These are phyloP conservation scores for Stercorarius parasiticus DNA, from an alignment of 2,113 vertebrate genomes.

Conservation along the genomic window DNA sequence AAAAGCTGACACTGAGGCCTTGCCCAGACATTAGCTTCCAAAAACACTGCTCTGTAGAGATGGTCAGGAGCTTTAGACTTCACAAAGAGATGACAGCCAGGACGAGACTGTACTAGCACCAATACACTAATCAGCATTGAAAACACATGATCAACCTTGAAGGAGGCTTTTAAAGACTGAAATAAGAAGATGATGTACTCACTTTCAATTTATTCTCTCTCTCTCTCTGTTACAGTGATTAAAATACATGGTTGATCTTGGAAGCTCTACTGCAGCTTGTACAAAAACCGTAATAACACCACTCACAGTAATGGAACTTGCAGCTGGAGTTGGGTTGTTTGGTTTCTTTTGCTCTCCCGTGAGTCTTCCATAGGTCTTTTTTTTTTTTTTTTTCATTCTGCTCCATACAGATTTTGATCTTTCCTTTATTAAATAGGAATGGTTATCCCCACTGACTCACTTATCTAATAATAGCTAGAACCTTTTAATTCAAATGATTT, in stretches of 20 bases:
- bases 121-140: background rate
- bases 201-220: background rate
- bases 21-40: background rate
- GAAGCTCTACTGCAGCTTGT: background rate
- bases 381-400: background rate
- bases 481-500: constrained; percentile 41
- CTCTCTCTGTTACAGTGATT: background rate
- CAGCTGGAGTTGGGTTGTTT: background rate
- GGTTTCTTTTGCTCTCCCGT: background rate
- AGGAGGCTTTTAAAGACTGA: constrained; percentile 3
- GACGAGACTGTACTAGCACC: background rate
- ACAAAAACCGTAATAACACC: background rate
- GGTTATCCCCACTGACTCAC: background rate
- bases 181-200: background rate
- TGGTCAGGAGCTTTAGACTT: background rate
- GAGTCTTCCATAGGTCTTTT: background rate
- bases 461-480: constrained; percentile 33
- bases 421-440: constrained; percentile 21
- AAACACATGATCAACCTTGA: background rate
- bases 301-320: background rate
- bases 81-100: background rate
- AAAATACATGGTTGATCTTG: background rate
- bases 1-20: background rate
- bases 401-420: background rate
- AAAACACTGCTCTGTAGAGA: background rate